These are phyloP conservation scores for Pristionchus mayeri DNA, from an alignment of 2,888 invertebrate genomes.

Conservation along the genomic window DNA sequence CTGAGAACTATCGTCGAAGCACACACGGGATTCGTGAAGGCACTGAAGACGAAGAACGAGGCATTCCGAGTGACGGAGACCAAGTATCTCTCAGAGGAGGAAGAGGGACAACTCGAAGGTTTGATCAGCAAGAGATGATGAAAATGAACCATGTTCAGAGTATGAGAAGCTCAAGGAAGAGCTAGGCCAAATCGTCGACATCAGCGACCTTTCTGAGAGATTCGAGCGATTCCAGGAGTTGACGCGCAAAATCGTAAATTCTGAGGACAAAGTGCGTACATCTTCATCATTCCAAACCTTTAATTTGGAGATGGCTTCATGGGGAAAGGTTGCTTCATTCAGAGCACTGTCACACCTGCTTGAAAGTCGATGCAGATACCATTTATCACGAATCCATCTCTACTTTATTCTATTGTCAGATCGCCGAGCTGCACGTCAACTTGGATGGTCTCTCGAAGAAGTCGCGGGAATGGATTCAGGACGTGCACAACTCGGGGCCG, in stretches of 20 bases:
- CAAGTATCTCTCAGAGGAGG: neutral
- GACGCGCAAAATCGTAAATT: neutral
- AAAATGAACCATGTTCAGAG: neutral
- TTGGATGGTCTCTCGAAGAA: neutral
- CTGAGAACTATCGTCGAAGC: conserved; percentile 45
- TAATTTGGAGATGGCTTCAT: too few relatives aligned
- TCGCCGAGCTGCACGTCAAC: neutral
- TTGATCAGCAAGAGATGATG: too few relatives aligned
- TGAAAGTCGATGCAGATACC: neutral
- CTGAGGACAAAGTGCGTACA: conserved; percentile 4
- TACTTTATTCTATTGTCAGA: too few relatives aligned
- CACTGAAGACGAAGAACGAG: conserved; percentile 13
- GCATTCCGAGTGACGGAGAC: neutral
- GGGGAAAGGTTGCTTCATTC: too few relatives aligned
- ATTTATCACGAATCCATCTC: too few relatives aligned
- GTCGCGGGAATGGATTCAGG: conserved; percentile 1
- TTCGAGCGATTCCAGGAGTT: conserved; percentile 16
- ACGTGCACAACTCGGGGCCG: conserved; percentile 7
- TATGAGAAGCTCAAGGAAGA: neutral
- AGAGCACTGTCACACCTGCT: too few relatives aligned
- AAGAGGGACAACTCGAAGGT: conserved; percentile 1
- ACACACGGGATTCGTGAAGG: conserved; percentile 16
- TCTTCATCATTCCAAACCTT: too few relatives aligned
- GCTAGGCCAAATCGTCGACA: neutral
- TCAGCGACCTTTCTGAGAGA: conserved; percentile 10